Conservation (phyloP, 1,140 invertebrate species). For the Rhyzopertha dominica region DNA sequence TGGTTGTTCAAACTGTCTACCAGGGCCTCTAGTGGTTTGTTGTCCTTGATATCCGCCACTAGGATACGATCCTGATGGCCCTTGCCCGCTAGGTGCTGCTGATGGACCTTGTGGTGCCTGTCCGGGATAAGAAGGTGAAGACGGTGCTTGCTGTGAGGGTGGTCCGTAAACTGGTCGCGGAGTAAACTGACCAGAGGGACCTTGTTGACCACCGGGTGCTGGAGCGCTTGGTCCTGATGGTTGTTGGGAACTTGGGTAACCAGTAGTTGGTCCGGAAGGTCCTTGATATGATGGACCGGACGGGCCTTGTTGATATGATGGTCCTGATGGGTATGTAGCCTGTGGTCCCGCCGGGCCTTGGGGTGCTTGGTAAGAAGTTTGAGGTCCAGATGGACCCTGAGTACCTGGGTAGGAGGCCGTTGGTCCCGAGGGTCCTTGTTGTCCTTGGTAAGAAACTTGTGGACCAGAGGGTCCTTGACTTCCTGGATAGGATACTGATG, state of each 20-base stretch:
- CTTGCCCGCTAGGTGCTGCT: constrained; percentile 26
- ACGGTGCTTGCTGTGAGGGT: constrained; percentile 16
- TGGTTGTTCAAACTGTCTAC: constrained; percentile 35
- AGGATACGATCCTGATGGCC: constrained; percentile 21
- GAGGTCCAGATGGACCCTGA: too few relatives aligned
- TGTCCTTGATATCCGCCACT: constrained; percentile 22
- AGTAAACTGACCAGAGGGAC: constrained; percentile 39
- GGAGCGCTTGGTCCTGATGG: too few relatives aligned
- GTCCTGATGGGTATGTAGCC: constrained; percentile 54
- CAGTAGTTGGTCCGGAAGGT: constrained; percentile 29
- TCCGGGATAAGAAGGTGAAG: constrained; percentile 24
- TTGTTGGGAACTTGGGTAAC: constrained; percentile 21
- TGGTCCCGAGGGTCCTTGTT: constrained; percentile 8
- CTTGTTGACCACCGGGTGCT: constrained; percentile 33
- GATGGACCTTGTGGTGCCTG: constrained; percentile 23
- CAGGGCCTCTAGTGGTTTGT: constrained; percentile 20
- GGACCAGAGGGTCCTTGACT: constrained; percentile 33
- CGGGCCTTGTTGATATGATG: constrained; percentile 12
- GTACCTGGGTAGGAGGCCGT: constrained; percentile 36
- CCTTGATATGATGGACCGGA: too few relatives aligned
- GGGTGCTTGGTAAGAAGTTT: constrained; percentile 53
- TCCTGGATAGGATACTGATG: constrained; percentile 34
- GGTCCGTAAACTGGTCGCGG: constrained; percentile 40
- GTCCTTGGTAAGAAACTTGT: constrained; percentile 51
- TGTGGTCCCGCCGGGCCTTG: constrained; percentile 55